phyloP scores from a whole-genome alignment of 64 coral and sea anemone species.

The Montipora sp. region DNA sequence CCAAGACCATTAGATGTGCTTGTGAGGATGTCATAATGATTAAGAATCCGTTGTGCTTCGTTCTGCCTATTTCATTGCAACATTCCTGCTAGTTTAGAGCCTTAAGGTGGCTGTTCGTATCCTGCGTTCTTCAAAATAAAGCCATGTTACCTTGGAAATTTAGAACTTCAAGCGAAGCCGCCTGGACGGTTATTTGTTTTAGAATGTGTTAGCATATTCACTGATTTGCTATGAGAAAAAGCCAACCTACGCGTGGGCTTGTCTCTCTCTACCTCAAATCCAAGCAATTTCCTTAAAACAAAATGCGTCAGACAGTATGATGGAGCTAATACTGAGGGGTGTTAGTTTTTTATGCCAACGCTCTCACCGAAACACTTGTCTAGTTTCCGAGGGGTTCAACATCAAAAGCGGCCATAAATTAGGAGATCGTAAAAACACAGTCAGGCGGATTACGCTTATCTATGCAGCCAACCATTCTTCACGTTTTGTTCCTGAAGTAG shows the following conservation, averaged over 20 bases:
- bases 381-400: constrained; percentile 18
- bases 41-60: constrained; percentile 29
- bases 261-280: neutral
- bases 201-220: constrained; percentile 28
- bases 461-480: constrained; percentile 74
- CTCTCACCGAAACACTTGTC: constrained; percentile 14
- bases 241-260: neutral
- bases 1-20: constrained; percentile 88
- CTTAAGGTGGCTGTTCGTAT: neutral
- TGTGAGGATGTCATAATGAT: constrained; percentile 43
- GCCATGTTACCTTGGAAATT: constrained; percentile 32
- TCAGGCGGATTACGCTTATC: constrained; percentile 66
- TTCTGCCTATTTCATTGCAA: constrained; percentile 21
- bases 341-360: neutral
- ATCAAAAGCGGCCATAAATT: constrained; percentile 88
- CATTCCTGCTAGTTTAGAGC: constrained; percentile 1
- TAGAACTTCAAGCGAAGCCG: constrained; percentile 42
- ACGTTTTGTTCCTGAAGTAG: constrained; percentile 73
- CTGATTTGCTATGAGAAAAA: constrained; percentile 15
- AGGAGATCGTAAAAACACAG: constrained; percentile 60
- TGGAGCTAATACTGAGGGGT: neutral
- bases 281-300: neutral
- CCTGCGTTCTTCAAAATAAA: constrained; percentile 47
- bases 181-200: constrained; percentile 36
- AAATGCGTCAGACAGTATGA: neutral